Base-by-base conservation (phyloP, 2,888 invertebrate species). In the Odontomyia ornata region DNA sequence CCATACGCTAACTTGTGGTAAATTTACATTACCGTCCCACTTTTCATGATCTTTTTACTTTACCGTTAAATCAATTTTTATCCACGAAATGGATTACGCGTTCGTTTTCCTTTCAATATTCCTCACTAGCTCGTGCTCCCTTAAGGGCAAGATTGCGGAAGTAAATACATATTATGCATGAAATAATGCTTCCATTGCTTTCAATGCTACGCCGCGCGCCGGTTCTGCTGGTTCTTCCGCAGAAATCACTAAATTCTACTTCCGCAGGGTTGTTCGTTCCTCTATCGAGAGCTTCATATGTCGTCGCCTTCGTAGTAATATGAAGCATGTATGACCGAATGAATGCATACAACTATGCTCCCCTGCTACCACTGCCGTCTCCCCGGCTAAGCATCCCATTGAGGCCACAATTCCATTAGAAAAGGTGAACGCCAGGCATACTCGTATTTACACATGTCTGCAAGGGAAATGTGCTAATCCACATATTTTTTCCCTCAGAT, bases 331-430 rank as follows among this genome's bases (percentile, higher is more conserved):
- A 15, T 15, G 4, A 15, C 52, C 52, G 18, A 4, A 13, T 52
- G 36, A 52, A 4, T 52, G 52, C 52, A 52, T 52, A 52, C 13
- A 15, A 52, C 7, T 43, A 43, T 43, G 43, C 43, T 43, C 43
- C 7, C 13, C 7, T 43, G 43, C 43, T 52, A 9, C 52, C 52
- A 52, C 52, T 15, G 15, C 15, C 15, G 3, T 15, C 9, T 52
- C 52, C 13, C 36, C 36, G 36, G 36, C 52, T 52, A 52, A 52
- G 52, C 52, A 52, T 52, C 52, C 52, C 52, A 52, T 21, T 28
- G 64, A 28, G 64, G 64, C 15, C 64, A 64, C 28, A 64, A 28
- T 64, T 64, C 64, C 64, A 64, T 64, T 64, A 64, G 64, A 64
- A 64, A 64, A 64, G 64, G 28, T 64, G 64, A 64, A 13, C 28